phyloP scores from a whole-genome alignment of 1,140 invertebrate genomes.

The Tetramorium simillimum region DNA sequence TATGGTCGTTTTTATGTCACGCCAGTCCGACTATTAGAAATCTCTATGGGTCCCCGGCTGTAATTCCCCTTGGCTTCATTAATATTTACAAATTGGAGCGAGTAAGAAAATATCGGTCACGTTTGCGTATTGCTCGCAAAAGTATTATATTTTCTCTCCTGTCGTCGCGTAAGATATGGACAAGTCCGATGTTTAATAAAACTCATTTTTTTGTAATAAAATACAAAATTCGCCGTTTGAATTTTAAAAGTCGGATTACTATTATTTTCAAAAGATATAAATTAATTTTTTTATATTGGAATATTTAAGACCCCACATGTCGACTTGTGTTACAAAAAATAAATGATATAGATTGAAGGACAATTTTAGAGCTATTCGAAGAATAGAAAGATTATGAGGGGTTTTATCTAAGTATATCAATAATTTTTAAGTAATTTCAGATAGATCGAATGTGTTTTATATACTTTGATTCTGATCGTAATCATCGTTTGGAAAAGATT shows the following conservation, averaged over 20 bases:
- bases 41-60: conserved; percentile 2
- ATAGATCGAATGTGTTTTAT: not conserved
- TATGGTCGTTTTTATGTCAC: conserved; percentile 38
- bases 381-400: not conserved
- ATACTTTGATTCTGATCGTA: not conserved
- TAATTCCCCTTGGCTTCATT: conserved; percentile 35
- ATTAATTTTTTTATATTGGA: too few relatives aligned
- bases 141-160: not conserved
- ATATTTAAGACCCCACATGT: too few relatives aligned
- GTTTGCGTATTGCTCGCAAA: not conserved
- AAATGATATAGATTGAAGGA: too few relatives aligned
- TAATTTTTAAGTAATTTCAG: not conserved
- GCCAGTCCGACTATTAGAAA: conserved; percentile 16
- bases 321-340: too few relatives aligned
- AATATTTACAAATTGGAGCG: conserved; percentile 11
- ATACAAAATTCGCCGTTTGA: too few relatives aligned
- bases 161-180: too few relatives aligned
- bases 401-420: not conserved
- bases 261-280: too few relatives aligned
- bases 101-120: not conserved
- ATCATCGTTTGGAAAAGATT: not conserved
- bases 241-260: too few relatives aligned
- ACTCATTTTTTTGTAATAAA: too few relatives aligned
- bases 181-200: too few relatives aligned
- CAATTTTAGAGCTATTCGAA: not conserved